Percentiles rank a stretch among this genome's conserved stretches.
Evolutionary conservation across 1,140 invertebrate species (phyloP).

Genomic region (Penaeus japonicus): DNA sequence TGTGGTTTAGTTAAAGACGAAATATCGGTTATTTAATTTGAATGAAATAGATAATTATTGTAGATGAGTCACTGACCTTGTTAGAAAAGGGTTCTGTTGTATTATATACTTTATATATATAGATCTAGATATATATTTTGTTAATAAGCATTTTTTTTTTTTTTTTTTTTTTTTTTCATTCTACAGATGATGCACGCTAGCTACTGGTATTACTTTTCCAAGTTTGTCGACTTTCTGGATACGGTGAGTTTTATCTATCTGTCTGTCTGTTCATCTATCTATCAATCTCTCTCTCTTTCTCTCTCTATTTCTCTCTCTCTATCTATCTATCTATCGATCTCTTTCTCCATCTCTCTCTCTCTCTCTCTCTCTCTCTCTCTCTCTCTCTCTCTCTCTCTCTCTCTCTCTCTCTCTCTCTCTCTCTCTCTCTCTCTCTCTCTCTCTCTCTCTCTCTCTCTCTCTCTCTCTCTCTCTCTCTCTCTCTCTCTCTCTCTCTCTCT

Average conservation of each 20-base stretch:
- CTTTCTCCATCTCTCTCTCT: background rate
- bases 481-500: too few relatives aligned
- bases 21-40: too few relatives aligned
- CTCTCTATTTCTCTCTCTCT: background rate
- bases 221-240: conserved; percentile 91
- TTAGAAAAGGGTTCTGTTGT: too few relatives aligned
- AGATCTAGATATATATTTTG: background rate
- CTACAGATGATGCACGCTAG: conserved; percentile 69
- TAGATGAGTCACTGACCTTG: too few relatives aligned
- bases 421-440: too few relatives aligned
- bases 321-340: background rate
- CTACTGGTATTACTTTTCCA: conserved; percentile 90
- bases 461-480: too few relatives aligned
- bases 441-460: too few relatives aligned
- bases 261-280: background rate
- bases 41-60: too few relatives aligned
- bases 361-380: background rate
- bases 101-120: background rate
- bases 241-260: conserved; percentile 66
- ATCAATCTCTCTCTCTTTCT: background rate
- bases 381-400: background rate
- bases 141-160: background rate
- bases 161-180: conserved; percentile 37
- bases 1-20: too few relatives aligned
- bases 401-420: background rate